Evolutionary conservation across 1,140 invertebrate genomes (phyloP).

Genomic region (Lepidotrigona ventralis): DNA sequence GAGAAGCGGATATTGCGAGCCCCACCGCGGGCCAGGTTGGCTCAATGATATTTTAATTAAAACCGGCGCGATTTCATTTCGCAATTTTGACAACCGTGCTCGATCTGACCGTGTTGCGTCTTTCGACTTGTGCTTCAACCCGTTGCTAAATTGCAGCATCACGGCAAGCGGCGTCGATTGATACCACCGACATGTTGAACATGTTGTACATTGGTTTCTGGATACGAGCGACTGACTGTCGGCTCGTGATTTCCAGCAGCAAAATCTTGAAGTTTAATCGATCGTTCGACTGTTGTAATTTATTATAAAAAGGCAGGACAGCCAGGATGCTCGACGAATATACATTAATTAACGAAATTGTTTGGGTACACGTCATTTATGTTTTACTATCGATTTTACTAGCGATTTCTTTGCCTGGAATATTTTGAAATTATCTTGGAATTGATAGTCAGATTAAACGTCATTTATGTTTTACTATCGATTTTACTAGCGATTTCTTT

Average conservation of each 20-base stretch:
- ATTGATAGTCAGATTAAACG: too few species aligned
- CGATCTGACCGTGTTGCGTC: background rate
- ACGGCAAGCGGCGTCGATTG: background rate
- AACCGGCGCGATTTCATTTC: background rate
- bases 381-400: too few species aligned
- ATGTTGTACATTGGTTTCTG: background rate
- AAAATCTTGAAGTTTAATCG: background rate
- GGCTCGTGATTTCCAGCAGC: background rate
- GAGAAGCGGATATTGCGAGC: slow-evolving; percentile 46
- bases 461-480: too few species aligned
- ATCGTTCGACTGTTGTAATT: background rate
- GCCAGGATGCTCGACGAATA: too few species aligned
- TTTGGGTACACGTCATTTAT: too few species aligned
- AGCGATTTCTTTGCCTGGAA: too few species aligned
- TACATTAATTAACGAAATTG: too few species aligned
- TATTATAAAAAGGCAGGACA: background rate
- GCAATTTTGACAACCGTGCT: background rate
- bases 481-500: too few species aligned
- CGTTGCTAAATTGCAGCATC: background rate
- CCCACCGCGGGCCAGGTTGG: background rate
- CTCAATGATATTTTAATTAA: slow-evolving; percentile 11
- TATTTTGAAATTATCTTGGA: too few species aligned
- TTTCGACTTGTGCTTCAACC: background rate
- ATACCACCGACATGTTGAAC: background rate
- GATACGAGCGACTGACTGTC: background rate